Percentiles rank a stretch among this genome's conserved stretches.
phyloP scores from a whole-genome alignment of 2,888 invertebrate genomes.

The Caenorhabditis doughertyi region DNA sequence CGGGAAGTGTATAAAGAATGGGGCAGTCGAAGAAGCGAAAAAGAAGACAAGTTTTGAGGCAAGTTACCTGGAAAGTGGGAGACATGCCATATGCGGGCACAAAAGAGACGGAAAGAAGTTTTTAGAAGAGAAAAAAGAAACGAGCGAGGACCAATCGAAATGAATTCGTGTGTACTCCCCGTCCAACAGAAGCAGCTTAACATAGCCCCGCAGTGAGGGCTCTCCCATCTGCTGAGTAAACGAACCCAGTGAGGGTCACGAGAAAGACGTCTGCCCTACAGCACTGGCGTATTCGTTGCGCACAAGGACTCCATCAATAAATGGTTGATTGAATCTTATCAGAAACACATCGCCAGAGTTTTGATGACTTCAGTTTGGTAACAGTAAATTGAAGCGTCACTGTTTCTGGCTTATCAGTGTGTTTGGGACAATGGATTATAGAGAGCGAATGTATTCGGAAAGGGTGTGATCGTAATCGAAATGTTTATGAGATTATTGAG shows the following conservation, averaged over 20 bases:
- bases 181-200: slow-evolving; percentile 54
- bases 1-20: slow-evolving; percentile 19
- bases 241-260: slow-evolving; percentile 39
- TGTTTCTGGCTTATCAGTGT: slow-evolving; percentile 7
- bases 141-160: slow-evolving; percentile 38
- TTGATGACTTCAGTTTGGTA: slow-evolving; percentile 6
- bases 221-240: slow-evolving; percentile 43
- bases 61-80: slow-evolving; percentile 33
- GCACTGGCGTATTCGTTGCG: slow-evolving; percentile 22
- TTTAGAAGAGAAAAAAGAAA: slow-evolving; percentile 12
- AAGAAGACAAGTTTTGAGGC: slow-evolving; percentile 26
- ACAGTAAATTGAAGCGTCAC: slow-evolving; percentile 11
- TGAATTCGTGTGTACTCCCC: slow-evolving; percentile 55
- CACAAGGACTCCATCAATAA: not conserved
- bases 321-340: slow-evolving; percentile 12
- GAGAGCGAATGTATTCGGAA: slow-evolving; percentile 32
- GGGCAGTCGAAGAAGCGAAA: slow-evolving; percentile 2
- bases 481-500: not conserved
- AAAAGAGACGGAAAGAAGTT: slow-evolving; percentile 21
- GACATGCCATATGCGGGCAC: slow-evolving; percentile 23
- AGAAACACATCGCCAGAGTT: not conserved
- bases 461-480: not conserved
- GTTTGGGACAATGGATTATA: slow-evolving; percentile 6
- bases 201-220: slow-evolving; percentile 22
- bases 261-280: slow-evolving; percentile 20